These are phyloP conservation scores for Cyclopterus lumpus DNA, from an alignment of 2,797 vertebrate genomes.

Conservation along the genomic window DNA sequence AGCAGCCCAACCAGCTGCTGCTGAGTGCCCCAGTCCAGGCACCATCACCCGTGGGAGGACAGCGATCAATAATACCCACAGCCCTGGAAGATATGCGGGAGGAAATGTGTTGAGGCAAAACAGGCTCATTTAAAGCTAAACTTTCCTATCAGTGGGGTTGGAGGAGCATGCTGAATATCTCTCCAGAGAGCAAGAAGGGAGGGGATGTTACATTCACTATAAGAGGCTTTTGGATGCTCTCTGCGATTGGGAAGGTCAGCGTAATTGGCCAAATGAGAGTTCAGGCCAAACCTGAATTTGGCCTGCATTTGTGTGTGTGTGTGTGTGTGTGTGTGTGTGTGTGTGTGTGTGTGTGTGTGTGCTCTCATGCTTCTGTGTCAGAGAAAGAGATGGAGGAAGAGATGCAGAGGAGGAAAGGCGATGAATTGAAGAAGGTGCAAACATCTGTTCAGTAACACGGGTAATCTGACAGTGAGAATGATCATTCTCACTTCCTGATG, in stretches of 20 bases:
- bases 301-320: slow-evolving; percentile 11
- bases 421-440: slow-evolving; percentile 49
- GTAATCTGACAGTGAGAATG: slow-evolving; percentile 55
- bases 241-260: slow-evolving; percentile 76
- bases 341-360: neutral
- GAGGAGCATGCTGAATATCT: slow-evolving; percentile 69
- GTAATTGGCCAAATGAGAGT: slow-evolving; percentile 77
- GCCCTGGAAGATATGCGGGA: slow-evolving; percentile 73
- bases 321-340: neutral
- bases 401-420: slow-evolving; percentile 11
- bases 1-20: slow-evolving; percentile 80
- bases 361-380: slow-evolving; percentile 20
- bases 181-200: slow-evolving; percentile 60
- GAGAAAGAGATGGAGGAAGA: neutral
- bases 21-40: slow-evolving; percentile 69
- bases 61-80: slow-evolving; percentile 80
- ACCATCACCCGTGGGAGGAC: slow-evolving; percentile 72
- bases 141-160: slow-evolving; percentile 75
- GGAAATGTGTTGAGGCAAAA: slow-evolving; percentile 81
- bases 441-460: slow-evolving; percentile 68
- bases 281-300: slow-evolving; percentile 53
- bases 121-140: slow-evolving; percentile 80
- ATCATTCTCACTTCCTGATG: slow-evolving; percentile 52
- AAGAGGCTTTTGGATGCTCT: slow-evolving; percentile 67
- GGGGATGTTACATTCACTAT: slow-evolving; percentile 56